A percentile compares a stretch with the other conserved stretches of the same genome.
Conservation (phyloP, 2,113 vertebrate genomes). For the Craseonycteris thonglongyai region DNA sequence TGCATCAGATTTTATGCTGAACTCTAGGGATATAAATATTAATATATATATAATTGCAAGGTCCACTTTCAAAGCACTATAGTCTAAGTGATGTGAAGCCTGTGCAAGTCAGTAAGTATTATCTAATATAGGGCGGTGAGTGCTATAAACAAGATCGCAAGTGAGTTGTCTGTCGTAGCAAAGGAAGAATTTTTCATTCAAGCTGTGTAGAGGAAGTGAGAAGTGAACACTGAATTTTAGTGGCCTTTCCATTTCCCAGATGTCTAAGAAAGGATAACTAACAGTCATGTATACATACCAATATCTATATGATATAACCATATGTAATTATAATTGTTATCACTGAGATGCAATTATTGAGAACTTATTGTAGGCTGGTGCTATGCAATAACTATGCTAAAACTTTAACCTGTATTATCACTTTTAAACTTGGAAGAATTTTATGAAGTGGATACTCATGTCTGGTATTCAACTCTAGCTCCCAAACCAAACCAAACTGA, state of each 20-base stretch:
- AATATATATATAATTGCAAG: not conserved
- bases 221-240: not conserved
- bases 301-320: not conserved
- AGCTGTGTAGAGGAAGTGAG: not conserved
- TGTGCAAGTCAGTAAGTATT: not conserved
- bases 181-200: not conserved
- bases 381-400: not conserved
- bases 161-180: not conserved
- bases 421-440: not conserved
- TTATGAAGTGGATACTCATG: not conserved
- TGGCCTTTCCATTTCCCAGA: not conserved
- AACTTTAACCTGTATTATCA: not conserved
- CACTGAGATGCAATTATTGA: not conserved
- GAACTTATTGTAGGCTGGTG: not conserved
- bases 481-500: not conserved
- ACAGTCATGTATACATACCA: not conserved
- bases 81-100: not conserved
- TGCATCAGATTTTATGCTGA: not conserved
- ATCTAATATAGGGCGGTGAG: not conserved
- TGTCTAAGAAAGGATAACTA: not conserved
- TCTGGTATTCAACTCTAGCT: not conserved
- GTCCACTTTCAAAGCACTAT: not conserved
- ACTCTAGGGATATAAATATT: not conserved
- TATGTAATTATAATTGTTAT: not conserved
- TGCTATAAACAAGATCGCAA: not conserved